Evolutionary conservation across 2,888 invertebrate genomes (phyloP).

Genomic region (Eudiplozoon nipponicum): DNA sequence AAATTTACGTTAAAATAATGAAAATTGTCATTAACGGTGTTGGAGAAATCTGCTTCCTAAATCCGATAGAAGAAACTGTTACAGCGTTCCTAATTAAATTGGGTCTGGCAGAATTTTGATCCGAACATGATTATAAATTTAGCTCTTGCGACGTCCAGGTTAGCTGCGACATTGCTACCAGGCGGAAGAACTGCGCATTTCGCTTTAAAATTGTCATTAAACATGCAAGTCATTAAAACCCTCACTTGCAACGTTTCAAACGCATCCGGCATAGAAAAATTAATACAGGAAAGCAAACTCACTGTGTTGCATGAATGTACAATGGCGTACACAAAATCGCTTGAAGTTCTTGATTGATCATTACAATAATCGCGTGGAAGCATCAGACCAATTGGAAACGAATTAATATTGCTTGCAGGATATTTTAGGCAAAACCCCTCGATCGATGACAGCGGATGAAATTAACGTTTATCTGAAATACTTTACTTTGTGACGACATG

Average conservation of each 20-base stretch:
- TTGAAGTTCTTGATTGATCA: too few species aligned
- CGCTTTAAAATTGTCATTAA: not conserved
- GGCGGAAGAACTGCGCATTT: slow-evolving; percentile 1
- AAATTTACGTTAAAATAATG: too few species aligned
- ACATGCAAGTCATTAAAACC: not conserved
- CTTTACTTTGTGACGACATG: too few species aligned
- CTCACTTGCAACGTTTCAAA: not conserved
- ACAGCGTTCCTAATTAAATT: too few species aligned
- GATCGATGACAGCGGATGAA: not conserved
- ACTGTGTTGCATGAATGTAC: not conserved
- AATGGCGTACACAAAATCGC: too few species aligned
- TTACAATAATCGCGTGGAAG: too few species aligned
- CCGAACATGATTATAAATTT: too few species aligned
- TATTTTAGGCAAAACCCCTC: not conserved
- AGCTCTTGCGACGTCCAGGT: not conserved
- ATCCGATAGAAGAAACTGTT: too few species aligned
- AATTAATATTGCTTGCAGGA: not conserved
- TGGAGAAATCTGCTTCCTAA: too few species aligned
- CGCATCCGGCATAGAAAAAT: not conserved
- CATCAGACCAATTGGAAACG: not conserved
- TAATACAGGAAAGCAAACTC: not conserved
- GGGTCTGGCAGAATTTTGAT: too few species aligned
- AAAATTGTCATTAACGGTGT: too few species aligned
- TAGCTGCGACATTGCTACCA: not conserved
- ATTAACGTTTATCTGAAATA: not conserved